Evolutionary conservation across 2,888 invertebrate species (phyloP), one percentile per base, ranked within the genome.

Genomic region (Drosophila flavopinicola): DNA sequence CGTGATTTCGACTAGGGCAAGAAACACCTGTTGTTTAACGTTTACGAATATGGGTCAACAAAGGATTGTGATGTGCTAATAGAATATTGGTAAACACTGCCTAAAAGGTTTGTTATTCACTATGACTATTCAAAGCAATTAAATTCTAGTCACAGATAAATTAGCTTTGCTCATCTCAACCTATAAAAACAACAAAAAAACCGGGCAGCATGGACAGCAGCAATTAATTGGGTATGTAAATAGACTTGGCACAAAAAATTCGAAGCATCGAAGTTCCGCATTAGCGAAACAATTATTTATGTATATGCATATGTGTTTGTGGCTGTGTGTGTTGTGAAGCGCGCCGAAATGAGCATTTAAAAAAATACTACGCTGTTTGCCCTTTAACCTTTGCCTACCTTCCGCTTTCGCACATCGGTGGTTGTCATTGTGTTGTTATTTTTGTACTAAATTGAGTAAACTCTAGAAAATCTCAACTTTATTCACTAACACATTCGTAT

Each of bases 401-500:
- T 89, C 63, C 90, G 84, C 74, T 90, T 85, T 58, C 90, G 86
- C 74, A 90, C 78, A 66, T 86, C 89, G 52, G 69, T 60, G 52
- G 84, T 73, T 48, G 84, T 67, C 88, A 89, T 89, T 67, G 67
- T 87, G 66, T 33, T 61, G 13, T 35, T 56, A 38, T 7, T 61
- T 73, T 76, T 65, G 45, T 63, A 53, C 47, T 49, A 35, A 45
- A 35, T 44, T 13, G 13, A 48, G 15, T 48, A 58, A 52, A 38
- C 15, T 51, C 17, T 60, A 33, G 32, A 15, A 53, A 37, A 29
- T 37, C 15, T 45, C 27, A 57, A 23, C 44, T 37, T 25, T 52
- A 49, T 45, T 39, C 35, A 59, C 56, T 44, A 61, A 53, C 33
- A 67, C 67, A 61, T 38, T 32, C 42, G 60, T 15, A 10, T 30